Evolutionary conservation across 2,113 vertebrate genomes (phyloP), one percentile per base, ranked within the genome.

Genomic region (Cairina moschata): DNA sequence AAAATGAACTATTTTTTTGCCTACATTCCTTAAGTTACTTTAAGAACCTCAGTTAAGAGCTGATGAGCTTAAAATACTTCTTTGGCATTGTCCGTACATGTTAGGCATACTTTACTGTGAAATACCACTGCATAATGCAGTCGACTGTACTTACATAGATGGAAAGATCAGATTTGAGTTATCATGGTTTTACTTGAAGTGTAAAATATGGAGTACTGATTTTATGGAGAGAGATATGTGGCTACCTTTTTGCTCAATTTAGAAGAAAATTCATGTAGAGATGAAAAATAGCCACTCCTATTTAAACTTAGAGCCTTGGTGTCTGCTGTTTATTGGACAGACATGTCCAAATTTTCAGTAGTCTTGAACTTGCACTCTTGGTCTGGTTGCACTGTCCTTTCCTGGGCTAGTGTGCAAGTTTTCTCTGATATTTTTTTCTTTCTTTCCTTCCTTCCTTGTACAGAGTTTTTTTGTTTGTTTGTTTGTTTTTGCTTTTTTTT

Each of bases 21-120:
- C 65, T 86, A 86, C 96, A 90, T 96, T 73, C 65, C 20, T 67
- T 91, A 94, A 86, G 62, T 69, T 0, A 1, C 88, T 95, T 95
- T 93, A 54, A 94, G 93, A 93, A 94, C 59, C n/a, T 94, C 83
- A 84, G 56, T 92, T 94, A 94, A 79, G 77, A 73, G 62, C 44
- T 94, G 86, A 74, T 79, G 71, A 89, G 54, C 77, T 94, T 92
- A 82, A 95, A 94, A 83, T 86, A 40, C 18, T 17, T 83, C 62
- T 79, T 76, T 68, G 16, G 44, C 63, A 58, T 90, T 86, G 54
- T 87, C 50, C 18, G 8, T 62, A 44, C 6, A 2, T 34, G n/a
- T 90, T 85, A 85, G 78, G 54, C 13, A 5, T 46, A 16, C 15
- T 60, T 82, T 34, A 29, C 34, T 81, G 46, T 76, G 42, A 87